These are phyloP conservation scores for Sabellastarte sp. DNA, from an alignment of 2,888 invertebrate species.

Conservation along the genomic window DNA sequence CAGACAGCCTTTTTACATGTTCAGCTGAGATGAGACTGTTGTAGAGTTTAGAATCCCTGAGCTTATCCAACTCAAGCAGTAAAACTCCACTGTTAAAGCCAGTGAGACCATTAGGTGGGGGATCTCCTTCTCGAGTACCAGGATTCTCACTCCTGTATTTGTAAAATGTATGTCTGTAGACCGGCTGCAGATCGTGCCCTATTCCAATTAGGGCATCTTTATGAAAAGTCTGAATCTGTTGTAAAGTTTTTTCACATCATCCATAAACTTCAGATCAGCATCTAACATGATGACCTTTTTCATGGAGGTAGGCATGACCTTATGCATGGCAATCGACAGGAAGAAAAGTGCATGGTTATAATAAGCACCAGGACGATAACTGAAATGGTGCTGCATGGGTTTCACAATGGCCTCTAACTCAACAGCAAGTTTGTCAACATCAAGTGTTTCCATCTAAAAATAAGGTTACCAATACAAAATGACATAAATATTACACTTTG, in stretches of 20 bases:
- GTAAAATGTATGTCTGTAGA: conserved; percentile 74
- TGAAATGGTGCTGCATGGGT: conserved; percentile 72
- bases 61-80: conserved; percentile 69
- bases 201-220: conserved; percentile 69
- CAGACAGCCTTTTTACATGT: conserved; percentile 42
- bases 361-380: conserved; percentile 71
- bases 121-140: conserved; percentile 67
- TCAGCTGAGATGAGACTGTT: conserved; percentile 61
- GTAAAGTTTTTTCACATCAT: conserved; percentile 70
- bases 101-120: conserved; percentile 64
- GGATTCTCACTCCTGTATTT: conserved; percentile 68
- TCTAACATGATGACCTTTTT: conserved; percentile 74
- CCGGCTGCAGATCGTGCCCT: conserved; percentile 72
- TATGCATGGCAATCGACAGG: conserved; percentile 73
- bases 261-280: conserved; percentile 74
- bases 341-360: conserved; percentile 79
- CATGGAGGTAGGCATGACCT: conserved; percentile 68
- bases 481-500: too few species aligned
- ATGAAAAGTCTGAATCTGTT: conserved; percentile 70
- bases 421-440: conserved; percentile 66
- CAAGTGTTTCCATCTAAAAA: conserved; percentile 65
- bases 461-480: conserved; percentile 2
- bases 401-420: conserved; percentile 68
- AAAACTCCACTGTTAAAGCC: conserved; percentile 81
- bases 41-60: conserved; percentile 68